These are phyloP conservation scores for Perizoma affinitatum DNA, from an alignment of 2,888 invertebrate genomes.

Conservation along the genomic window DNA sequence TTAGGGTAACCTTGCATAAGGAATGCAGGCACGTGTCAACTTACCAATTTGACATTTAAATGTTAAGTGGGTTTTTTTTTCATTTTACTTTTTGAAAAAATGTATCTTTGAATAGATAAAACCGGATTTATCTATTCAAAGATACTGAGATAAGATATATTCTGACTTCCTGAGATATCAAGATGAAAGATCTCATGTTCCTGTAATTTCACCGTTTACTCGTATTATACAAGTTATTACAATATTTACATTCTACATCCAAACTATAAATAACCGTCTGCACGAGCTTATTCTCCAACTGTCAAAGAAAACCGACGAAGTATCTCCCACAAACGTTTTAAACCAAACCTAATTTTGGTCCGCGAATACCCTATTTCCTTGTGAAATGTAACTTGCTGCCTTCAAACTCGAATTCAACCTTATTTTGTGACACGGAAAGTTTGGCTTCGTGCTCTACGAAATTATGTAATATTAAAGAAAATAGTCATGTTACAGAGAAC, in stretches of 20 bases:
- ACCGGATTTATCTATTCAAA: too few species aligned
- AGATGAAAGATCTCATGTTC: too few species aligned
- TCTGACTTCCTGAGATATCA: too few species aligned
- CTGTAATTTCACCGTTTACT: too few species aligned
- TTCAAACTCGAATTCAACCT: slow-evolving; percentile 8
- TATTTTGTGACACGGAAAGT: neutral
- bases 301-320: slow-evolving; percentile 38
- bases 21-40: too few species aligned
- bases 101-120: too few species aligned
- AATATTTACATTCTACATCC: slow-evolving; percentile 1
- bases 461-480: slow-evolving; percentile 14
- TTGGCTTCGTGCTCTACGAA: neutral
- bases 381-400: neutral
- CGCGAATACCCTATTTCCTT: slow-evolving; percentile 30
- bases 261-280: slow-evolving; percentile 17
- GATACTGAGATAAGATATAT: too few species aligned
- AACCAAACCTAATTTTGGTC: slow-evolving; percentile 37
- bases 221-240: neutral
- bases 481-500: slow-evolving; percentile 21
- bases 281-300: slow-evolving; percentile 37
- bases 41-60: too few species aligned
- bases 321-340: slow-evolving; percentile 31
- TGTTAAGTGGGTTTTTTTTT: too few species aligned
- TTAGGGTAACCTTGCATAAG: too few species aligned
- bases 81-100: too few species aligned